Base-by-base conservation (phyloP, 1,140 invertebrate species). In the Vollenhovia emeryi region DNA sequence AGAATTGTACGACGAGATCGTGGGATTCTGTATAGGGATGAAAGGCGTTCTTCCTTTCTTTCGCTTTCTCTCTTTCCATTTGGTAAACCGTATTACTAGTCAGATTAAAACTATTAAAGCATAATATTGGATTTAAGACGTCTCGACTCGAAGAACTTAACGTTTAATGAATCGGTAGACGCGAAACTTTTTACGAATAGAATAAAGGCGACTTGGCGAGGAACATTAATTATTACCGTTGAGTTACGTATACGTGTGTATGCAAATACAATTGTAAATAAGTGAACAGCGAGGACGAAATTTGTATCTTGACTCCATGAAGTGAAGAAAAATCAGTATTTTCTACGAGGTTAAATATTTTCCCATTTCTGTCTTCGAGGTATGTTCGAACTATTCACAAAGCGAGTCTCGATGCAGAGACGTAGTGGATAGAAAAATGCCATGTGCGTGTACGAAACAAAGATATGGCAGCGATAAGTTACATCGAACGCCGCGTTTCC, bases 381-480 rank as follows among this genome's bases (percentile, higher is more conserved):
- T 80, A n/a, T 9, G n/a, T 21, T n/a, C 55, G 48, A 43, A 11
- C 62, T 69, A 71, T 80, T 80, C 64, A 69, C 3, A 40, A 40
- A 60, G 9, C 27, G 30, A 55, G 15, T n/a, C 48, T 21, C 24
- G 11, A 30, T 24, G 43, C 45, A 68, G 30, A 52, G 9, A 69
- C 5, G n/a, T 15, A 68, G 33, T 71, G 57, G 48, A 71, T 69
- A 55, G 0, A 30, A 6, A 55, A 43, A 52, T n/a, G 36, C 8
- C 7, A 69, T 40, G 55, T 15, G 27, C 40, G 55, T 9, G n/a
- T 52, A 52, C 45, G 27, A 52, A 43, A 55, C 24, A 27, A 69
- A 69, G 75, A 66, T 79, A 66, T 69, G 57, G 36, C n/a, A 68
- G 24, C 33, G 33, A 3, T 9, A 69, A 71, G 24, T 71, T 33